Evolutionary conservation across 1,140 invertebrate species (phyloP).

Genomic region (Phortica variegata): DNA sequence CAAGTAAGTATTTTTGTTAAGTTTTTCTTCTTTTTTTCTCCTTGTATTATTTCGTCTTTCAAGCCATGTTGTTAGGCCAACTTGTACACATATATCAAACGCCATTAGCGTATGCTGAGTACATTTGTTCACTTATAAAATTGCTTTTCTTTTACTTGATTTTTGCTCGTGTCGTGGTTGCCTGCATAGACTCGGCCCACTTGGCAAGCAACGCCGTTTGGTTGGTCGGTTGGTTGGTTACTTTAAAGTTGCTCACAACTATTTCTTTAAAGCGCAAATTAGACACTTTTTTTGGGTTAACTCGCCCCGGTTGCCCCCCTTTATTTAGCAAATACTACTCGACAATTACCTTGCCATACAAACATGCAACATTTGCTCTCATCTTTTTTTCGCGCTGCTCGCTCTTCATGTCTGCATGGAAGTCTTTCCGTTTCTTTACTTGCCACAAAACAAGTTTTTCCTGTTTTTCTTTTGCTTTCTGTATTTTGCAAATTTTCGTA

Average conservation of each 20-base stretch:
- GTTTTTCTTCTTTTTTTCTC: no score
- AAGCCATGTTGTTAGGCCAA: conserved; percentile 53
- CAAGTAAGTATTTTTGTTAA: no score
- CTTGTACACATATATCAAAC: conserved; percentile 53
- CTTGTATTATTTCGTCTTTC: no score
- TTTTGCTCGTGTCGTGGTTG: no score
- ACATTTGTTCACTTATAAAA: no score
- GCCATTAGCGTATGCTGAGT: no score
- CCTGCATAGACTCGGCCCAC: conserved; percentile 51
- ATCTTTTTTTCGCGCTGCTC: not conserved
- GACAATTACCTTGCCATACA: conserved; percentile 12
- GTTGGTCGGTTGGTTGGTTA: conserved; percentile 27
- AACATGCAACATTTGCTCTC: no score
- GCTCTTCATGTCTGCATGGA: conserved; percentile 15
- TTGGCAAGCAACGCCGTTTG: conserved; percentile 35
- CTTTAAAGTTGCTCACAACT: conserved; percentile 10
- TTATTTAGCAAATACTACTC: conserved; percentile 16
- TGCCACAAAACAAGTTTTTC: conserved; percentile 39
- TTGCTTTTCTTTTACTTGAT: no score
- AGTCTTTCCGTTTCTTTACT: not conserved
- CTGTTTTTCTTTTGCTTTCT: conserved; percentile 34
- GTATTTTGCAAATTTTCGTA: conserved; percentile 11
- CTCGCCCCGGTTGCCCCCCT: conserved; percentile 12
- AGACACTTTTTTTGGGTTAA: not conserved
- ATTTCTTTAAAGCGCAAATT: conserved; percentile 25